Base-by-base conservation (phyloP, 2,888 invertebrate genomes). In the Ligdia adustata region DNA sequence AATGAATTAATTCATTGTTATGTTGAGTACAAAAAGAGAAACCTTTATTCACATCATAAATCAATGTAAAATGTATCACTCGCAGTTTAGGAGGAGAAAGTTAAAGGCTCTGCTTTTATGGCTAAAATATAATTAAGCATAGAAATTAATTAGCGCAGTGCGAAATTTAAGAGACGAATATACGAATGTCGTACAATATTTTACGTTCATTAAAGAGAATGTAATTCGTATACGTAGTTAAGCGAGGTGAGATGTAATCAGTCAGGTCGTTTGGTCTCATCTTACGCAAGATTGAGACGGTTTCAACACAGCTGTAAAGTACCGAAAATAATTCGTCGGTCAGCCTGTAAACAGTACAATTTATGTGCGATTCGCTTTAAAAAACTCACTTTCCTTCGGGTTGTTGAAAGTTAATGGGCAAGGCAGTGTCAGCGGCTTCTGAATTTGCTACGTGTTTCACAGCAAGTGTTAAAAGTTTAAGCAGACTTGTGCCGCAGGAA, bases 281-380 rank as follows among this genome's bases (percentile, higher is more conserved):
- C 62, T 82, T 82, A 70, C 77, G 75, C 71, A 85, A 84, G 60
- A 70, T 63, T 65, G 67, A 69, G 69, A 70, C 66, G 67, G 66
- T 83, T 82, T 82, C 83, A 72, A 79, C 79, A 84, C 64, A 55
- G 66, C 72, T 80, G 68, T 87, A 82, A 88, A 86, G 67, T 70
- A 61, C 76, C 69, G 7, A 70, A 85, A 82, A 81, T 83, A 77
- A 87, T 82, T 69, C 72, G 69, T 64, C 56, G 43, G 62, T 46
- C 61, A 56, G 69, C 64, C 69, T 70, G 72, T 87, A 86, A 88
- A 86, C 70, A 74, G 66, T 62, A 60, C 68, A 72, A 69, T 85
- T 86, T 83, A 87, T 75, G 71, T 60, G 6, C 31, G 70, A 72
- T 65, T 76, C 66, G 72, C 75, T 77, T 72, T 76, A 76, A 72